Percentiles rank a stretch among this genome's conserved stretches.
Conservation (phyloP, 2,888 invertebrate genomes). For the Crematogaster levior region DNA sequence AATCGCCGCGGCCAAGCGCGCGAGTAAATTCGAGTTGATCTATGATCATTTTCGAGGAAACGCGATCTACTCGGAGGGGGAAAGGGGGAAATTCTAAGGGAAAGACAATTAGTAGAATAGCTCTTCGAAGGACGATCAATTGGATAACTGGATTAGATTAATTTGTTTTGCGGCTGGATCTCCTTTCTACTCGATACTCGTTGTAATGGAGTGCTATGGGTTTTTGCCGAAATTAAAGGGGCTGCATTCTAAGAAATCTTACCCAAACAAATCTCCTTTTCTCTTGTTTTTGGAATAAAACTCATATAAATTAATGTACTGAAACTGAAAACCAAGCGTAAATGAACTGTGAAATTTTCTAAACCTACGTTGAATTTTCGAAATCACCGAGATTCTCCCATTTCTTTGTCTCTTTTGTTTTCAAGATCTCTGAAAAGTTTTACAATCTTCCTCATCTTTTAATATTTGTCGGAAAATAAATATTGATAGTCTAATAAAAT, state of each 20-base stretch:
- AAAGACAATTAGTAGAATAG: slow-evolving; percentile 82
- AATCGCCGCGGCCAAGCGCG: slow-evolving; percentile 69
- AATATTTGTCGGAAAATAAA: background rate
- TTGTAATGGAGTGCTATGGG: slow-evolving; percentile 44
- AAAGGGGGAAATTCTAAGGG: slow-evolving; percentile 14
- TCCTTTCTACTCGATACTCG: slow-evolving; percentile 27
- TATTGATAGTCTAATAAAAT: background rate
- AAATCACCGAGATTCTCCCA: background rate
- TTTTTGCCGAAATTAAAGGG: slow-evolving; percentile 40
- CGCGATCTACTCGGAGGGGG: background rate
- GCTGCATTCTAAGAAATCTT: slow-evolving; percentile 16
- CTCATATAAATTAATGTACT: too few relatives aligned
- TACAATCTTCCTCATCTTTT: background rate
- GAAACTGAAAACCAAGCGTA: too few relatives aligned
- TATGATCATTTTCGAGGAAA: slow-evolving; percentile 62
- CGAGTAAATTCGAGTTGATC: slow-evolving; percentile 72
- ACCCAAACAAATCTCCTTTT: background rate
- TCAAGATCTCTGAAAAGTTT: background rate
- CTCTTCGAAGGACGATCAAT: slow-evolving; percentile 80
- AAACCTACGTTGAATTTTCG: too few relatives aligned
- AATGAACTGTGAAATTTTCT: too few relatives aligned
- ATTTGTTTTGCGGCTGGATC: slow-evolving; percentile 77
- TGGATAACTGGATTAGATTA: slow-evolving; percentile 80
- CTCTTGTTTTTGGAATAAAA: too few relatives aligned
- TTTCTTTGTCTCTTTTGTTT: background rate